Percentiles rank a stretch among this genome's conserved stretches.
phyloP scores from a whole-genome alignment of 1,140 invertebrate species.

The Trissolcus basalis region DNA sequence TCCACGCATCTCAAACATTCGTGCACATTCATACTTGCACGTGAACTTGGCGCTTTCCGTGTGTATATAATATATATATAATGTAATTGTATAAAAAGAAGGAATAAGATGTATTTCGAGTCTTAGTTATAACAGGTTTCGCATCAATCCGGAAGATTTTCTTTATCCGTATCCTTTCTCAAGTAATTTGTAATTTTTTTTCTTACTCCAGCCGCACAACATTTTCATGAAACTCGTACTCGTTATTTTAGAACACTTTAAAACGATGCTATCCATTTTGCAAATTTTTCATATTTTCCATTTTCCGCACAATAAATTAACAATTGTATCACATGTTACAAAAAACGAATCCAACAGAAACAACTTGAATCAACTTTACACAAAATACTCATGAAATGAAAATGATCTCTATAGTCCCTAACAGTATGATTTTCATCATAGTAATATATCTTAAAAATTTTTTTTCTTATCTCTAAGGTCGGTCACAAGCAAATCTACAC shows the following conservation, averaged over 20 bases:
- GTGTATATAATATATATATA: slow-evolving; percentile 7
- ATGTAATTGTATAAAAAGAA: slow-evolving; percentile 51
- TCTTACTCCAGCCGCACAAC: slow-evolving; percentile 23
- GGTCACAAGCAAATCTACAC: slow-evolving; percentile 38
- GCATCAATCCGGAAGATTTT: slow-evolving; percentile 33
- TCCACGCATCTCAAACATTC: slow-evolving; percentile 27
- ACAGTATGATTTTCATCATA: slow-evolving; percentile 12
- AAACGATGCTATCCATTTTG: slow-evolving; percentile 23
- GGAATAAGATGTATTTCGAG: slow-evolving; percentile 40
- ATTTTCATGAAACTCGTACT: slow-evolving; percentile 14
- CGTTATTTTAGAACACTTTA: slow-evolving; percentile 50
- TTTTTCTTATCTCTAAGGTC: slow-evolving; percentile 16
- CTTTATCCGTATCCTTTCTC: slow-evolving; percentile 22
- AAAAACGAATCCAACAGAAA: slow-evolving; percentile 10
- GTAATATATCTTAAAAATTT: slow-evolving; percentile 12
- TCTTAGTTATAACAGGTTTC: slow-evolving; percentile 29
- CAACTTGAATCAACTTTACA: slow-evolving; percentile 7
- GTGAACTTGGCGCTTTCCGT: slow-evolving; percentile 33
- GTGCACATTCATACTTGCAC: slow-evolving; percentile 32
- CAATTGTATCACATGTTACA: slow-evolving; percentile 20
- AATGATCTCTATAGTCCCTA: slow-evolving; percentile 12
- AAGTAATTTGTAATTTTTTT: slow-evolving; percentile 15
- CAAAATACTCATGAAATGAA: not conserved
- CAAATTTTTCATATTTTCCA: not conserved
- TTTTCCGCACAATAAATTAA: no score